Percentiles rank a stretch among this genome's conserved stretches.
Evolutionary conservation across 2,888 invertebrate genomes (phyloP).

Genomic region (Steinernema hermaphroditum): DNA sequence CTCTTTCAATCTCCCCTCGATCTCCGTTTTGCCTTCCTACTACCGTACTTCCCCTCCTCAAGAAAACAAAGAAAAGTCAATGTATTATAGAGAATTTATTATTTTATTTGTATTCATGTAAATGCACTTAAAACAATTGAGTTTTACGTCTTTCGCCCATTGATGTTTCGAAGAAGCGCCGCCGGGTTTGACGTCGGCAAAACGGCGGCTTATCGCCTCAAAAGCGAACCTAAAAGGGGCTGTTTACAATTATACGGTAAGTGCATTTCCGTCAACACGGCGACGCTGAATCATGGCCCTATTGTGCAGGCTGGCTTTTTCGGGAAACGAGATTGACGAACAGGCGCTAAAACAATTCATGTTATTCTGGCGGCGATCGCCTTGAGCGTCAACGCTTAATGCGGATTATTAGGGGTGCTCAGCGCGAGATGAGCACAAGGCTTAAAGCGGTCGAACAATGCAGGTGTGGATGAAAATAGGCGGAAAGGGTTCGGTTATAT

Average conservation of each 20-base stretch:
- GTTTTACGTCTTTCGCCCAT: neutral
- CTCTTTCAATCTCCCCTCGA: neutral
- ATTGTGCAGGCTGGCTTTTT: neutral
- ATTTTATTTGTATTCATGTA: neutral
- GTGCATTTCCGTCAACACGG: slow-evolving; percentile 25
- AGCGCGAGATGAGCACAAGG: neutral
- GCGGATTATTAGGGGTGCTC: slow-evolving; percentile 3
- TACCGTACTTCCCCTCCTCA: neutral
- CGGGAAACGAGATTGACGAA: slow-evolving; percentile 9
- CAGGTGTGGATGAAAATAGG: neutral
- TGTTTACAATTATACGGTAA: slow-evolving; percentile 23
- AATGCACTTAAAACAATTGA: slow-evolving; percentile 13
- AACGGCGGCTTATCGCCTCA: neutral
- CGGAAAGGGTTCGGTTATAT: too few relatives aligned
- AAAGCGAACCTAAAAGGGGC: neutral
- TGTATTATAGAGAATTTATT: slow-evolving; percentile 7
- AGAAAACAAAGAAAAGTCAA: too few relatives aligned
- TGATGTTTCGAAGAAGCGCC: too few relatives aligned
- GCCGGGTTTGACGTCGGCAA: neutral
- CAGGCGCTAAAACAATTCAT: neutral
- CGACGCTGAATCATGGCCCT: neutral
- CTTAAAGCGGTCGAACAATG: neutral
- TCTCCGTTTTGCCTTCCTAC: neutral
- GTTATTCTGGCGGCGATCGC: neutral
- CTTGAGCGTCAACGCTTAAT: slow-evolving; percentile 1